Conservation (phyloP, 2,113 vertebrate genomes). For the Rhadina sibilatrix region DNA sequence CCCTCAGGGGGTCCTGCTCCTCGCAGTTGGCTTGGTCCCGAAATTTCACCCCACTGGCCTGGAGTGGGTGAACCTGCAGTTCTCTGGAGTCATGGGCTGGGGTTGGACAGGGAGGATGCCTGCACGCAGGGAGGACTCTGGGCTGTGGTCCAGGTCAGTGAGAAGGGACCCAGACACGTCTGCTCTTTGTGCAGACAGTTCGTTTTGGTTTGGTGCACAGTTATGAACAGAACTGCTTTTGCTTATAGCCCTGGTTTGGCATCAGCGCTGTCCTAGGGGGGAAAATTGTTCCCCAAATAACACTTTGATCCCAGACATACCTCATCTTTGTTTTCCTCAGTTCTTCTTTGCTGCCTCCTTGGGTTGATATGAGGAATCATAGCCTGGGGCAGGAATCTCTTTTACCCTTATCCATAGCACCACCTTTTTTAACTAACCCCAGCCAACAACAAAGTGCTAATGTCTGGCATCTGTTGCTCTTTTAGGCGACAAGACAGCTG, state of each 20-base stretch:
- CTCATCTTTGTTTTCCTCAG: neutral
- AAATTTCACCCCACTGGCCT: neutral
- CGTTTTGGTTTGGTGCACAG: rapidly evolving
- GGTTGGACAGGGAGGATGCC: neutral
- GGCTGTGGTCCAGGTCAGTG: neutral
- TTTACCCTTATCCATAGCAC: neutral
- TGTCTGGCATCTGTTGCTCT: neutral
- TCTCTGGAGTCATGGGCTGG: neutral
- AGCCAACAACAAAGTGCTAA: neutral
- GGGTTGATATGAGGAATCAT: rapidly evolving
- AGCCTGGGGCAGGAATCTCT: neutral
- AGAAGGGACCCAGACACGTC: rapidly evolving
- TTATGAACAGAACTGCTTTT: neutral
- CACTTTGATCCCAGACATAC: neutral
- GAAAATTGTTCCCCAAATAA: neutral
- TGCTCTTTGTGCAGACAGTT: neutral
- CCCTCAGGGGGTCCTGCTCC: neutral
- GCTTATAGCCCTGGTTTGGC: neutral
- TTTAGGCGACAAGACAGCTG: neutral
- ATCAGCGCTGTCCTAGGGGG: neutral
- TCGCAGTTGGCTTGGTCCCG: neutral
- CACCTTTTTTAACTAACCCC: neutral
- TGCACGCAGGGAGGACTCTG: rapidly evolving
- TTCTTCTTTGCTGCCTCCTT: neutral
- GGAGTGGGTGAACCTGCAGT: rapidly evolving